Evolutionary conservation across 1,140 invertebrate genomes (phyloP).

Genomic region (Hypsibius dujardini): DNA sequence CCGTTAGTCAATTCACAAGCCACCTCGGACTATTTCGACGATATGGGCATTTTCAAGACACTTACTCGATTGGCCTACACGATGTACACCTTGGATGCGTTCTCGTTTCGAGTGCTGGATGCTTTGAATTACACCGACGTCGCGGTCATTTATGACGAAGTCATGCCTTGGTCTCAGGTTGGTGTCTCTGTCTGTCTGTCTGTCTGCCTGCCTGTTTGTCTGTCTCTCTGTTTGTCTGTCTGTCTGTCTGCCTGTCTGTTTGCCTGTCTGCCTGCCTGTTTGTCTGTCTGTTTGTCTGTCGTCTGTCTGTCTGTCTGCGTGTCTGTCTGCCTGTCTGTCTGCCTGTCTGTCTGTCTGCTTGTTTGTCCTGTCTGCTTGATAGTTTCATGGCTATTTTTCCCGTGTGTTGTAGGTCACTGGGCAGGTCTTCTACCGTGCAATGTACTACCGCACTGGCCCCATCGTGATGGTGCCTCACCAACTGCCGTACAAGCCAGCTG

Average conservation of each 20-base stretch:
- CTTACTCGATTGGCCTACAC: constrained; percentile 13
- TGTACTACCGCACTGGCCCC: constrained; percentile 7
- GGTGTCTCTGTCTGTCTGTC: too few species aligned
- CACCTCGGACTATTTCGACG: constrained; percentile 11
- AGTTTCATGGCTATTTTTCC: too few species aligned
- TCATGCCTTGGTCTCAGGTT: constrained; percentile 15
- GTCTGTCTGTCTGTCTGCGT: too few species aligned
- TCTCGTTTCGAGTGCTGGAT: constrained; percentile 4
- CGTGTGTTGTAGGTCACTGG: constrained; percentile 13
- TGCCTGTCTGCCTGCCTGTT: too few species aligned
- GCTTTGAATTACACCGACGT: constrained; percentile 11
- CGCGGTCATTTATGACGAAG: constrained; percentile 13
- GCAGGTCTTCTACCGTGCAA: not conserved
- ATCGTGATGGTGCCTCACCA: not conserved
- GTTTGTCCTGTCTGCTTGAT: too few species aligned
- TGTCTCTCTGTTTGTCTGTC: too few species aligned
- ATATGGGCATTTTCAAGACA: not conserved
- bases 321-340: too few species aligned
- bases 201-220: too few species aligned
- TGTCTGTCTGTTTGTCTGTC: too few species aligned
- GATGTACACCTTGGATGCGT: not conserved
- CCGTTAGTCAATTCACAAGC: constrained; percentile 15
- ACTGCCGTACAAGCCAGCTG: constrained; percentile 13
- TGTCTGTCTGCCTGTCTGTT: too few species aligned
- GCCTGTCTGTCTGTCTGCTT: too few species aligned